Evolutionary conservation across 2,888 invertebrate genomes (phyloP).

Genomic region (Neoscelio sp.): DNA sequence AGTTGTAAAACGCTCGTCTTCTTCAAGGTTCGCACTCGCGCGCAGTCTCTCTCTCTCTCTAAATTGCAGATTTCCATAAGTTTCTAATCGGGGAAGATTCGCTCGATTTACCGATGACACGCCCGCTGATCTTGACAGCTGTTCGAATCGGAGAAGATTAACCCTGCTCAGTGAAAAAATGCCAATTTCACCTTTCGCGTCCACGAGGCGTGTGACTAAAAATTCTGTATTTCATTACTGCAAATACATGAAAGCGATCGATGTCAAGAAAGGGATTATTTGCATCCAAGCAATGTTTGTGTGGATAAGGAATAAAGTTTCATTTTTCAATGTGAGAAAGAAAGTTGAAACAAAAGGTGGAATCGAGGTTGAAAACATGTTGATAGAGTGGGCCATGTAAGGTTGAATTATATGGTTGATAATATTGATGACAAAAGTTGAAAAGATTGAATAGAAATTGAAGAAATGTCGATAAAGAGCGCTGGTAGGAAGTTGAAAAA

Average conservation of each 20-base stretch:
- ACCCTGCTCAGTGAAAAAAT: background rate
- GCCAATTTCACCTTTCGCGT: constrained; percentile 16
- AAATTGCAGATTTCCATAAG: constrained; percentile 22
- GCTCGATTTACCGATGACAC: constrained; percentile 45
- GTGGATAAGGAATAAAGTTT: background rate
- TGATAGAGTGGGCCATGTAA: no score
- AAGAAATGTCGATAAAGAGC: no score
- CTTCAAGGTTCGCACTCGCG: no score
- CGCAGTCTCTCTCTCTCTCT: background rate
- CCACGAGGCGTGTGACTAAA: background rate
- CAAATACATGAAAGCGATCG: background rate
- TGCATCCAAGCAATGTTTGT: no score
- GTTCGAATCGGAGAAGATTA: background rate
- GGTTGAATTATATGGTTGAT: no score
- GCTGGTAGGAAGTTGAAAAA: no score
- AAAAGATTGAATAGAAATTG: no score
- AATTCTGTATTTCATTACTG: background rate
- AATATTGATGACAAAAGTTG: no score
- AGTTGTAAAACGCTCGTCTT: constrained; percentile 1
- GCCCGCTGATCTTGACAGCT: background rate
- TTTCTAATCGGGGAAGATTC: constrained; percentile 39
- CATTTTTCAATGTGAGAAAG: no score
- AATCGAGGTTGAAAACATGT: no score
- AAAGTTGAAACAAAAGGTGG: no score
- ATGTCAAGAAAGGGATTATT: constrained; percentile 2